Percentiles rank a stretch among this genome's conserved stretches.
phyloP scores from a whole-genome alignment of 1,140 invertebrate genomes.

The Harpegnathos saltator region DNA sequence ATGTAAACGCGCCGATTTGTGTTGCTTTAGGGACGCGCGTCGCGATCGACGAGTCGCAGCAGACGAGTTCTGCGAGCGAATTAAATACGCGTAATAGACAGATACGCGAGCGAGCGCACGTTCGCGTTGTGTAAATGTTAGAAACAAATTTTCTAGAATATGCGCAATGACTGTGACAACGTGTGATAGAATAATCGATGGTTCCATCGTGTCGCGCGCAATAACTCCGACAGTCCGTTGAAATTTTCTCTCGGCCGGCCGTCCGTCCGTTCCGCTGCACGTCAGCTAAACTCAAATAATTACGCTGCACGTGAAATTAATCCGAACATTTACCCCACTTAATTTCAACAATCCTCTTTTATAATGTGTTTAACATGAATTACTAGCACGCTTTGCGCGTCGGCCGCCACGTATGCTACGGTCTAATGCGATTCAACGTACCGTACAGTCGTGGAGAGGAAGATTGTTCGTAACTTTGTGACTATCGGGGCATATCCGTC shows the following conservation, averaged over 20 bases:
- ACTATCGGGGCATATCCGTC: no score
- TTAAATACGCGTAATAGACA: slow-evolving; percentile 44
- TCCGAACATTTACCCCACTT: slow-evolving; percentile 20
- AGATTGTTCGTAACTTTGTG: no score
- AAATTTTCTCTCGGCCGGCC: slow-evolving; percentile 38
- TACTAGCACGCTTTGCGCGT: neutral
- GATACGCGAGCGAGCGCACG: neutral
- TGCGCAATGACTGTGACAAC: slow-evolving; percentile 34
- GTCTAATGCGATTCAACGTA: neutral
- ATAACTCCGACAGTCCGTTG: slow-evolving; percentile 28
- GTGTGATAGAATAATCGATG: slow-evolving; percentile 49
- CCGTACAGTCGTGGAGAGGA: no score
- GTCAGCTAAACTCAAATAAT: slow-evolving; percentile 47
- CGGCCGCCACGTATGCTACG: neutral
- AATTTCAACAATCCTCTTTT: slow-evolving; percentile 10
- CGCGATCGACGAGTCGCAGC: neutral
- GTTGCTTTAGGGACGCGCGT: neutral
- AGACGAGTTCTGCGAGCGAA: slow-evolving; percentile 15
- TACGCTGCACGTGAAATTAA: slow-evolving; percentile 37
- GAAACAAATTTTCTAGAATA: slow-evolving; percentile 51
- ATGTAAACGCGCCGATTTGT: slow-evolving; percentile 27
- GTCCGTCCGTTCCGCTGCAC: neutral
- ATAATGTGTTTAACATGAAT: slow-evolving; percentile 3
- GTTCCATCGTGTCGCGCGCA: slow-evolving; percentile 17
- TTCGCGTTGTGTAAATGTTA: slow-evolving; percentile 37